phyloP scores from a whole-genome alignment of 1,140 invertebrate species.

The Nylanderia fulva region DNA sequence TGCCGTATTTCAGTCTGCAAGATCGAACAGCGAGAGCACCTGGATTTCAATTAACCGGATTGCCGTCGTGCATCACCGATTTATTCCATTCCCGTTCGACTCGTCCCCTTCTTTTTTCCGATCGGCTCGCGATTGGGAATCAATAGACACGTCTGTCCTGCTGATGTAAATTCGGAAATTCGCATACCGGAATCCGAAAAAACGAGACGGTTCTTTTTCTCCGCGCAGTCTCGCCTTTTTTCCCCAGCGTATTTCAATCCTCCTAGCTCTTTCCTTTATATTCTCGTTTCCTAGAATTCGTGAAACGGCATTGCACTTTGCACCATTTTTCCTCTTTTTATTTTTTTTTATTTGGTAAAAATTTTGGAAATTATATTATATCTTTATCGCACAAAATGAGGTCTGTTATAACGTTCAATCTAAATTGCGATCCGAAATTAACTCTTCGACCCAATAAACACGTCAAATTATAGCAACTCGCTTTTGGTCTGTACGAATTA shows the following conservation, averaged over 20 bases:
- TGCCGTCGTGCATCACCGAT: constrained; percentile 63
- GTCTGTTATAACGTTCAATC: background rate
- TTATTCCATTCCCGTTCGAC: constrained; percentile 6
- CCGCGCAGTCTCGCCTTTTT: background rate
- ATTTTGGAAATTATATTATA: background rate
- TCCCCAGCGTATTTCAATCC: background rate
- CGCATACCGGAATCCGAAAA: constrained; percentile 12
- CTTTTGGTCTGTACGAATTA: background rate
- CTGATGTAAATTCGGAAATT: constrained; percentile 63
- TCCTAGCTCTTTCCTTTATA: background rate
- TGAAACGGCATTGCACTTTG: background rate
- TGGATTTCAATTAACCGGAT: constrained; percentile 73
- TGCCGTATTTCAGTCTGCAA: constrained; percentile 49
- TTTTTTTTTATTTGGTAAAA: background rate
- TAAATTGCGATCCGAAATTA: constrained; percentile 17
- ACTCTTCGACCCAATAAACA: background rate
- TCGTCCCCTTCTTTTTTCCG: background rate
- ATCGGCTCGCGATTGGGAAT: constrained; percentile 55
- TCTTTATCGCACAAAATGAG: background rate
- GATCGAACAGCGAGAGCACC: constrained; percentile 47
- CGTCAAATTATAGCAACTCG: background rate
- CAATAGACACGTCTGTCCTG: constrained; percentile 65
- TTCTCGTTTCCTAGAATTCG: background rate
- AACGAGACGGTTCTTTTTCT: background rate
- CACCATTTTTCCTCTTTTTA: background rate